These are phyloP conservation scores for Capromys pilorides DNA, from an alignment of 2,797 vertebrate species.

Conservation along the genomic window DNA sequence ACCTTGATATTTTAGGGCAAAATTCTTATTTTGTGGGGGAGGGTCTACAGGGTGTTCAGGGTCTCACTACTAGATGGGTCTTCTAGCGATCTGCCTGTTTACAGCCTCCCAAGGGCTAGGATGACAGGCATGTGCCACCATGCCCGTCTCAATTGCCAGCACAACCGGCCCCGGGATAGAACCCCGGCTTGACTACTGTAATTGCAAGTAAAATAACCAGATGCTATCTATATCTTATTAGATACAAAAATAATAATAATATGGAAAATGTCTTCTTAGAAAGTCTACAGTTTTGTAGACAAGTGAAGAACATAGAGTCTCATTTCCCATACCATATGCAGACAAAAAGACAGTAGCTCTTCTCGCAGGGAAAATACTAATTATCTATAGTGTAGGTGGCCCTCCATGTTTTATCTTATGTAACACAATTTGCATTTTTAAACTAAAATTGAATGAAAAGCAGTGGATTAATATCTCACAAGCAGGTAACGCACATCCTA, in stretches of 20 bases:
- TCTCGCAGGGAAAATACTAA: background rate
- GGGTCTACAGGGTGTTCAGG: no score
- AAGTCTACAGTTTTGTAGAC: background rate
- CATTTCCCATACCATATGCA: background rate
- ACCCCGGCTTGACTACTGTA: background rate
- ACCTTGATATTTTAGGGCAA: background rate
- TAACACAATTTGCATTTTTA: background rate
- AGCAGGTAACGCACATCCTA: background rate
- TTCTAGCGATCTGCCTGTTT: no score
- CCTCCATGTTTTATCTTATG: background rate
- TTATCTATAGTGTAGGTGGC: background rate
- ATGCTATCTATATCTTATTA: background rate
- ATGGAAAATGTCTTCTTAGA: background rate
- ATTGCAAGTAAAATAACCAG: background rate
- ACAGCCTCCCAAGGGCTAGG: no score
- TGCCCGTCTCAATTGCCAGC: no score
- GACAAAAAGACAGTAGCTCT: background rate
- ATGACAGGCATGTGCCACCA: no score
- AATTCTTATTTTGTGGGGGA: background rate
- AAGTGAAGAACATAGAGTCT: background rate
- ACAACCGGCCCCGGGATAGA: no score
- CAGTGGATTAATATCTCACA: background rate
- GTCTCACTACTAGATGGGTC: no score
- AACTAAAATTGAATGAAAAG: background rate
- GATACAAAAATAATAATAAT: background rate